Evolutionary conservation across 2,113 vertebrate genomes (phyloP), one percentile per base, ranked within the genome.

Genomic region (Cyprinodon brontotheroides): DNA sequence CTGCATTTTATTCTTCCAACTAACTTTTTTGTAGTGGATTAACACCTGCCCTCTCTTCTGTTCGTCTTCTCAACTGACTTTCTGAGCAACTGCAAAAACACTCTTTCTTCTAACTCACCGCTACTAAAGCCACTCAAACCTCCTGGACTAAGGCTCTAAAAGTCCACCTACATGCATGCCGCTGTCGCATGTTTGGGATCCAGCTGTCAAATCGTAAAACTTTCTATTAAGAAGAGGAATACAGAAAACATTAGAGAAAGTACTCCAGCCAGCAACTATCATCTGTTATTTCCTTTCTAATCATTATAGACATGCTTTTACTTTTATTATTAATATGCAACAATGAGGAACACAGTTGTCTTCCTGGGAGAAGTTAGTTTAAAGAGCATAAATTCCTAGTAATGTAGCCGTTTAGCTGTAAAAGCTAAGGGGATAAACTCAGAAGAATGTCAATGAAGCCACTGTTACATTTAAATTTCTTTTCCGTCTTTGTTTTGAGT

Each of bases 111-210:
- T 95, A 95, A 95, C 91, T 78, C 84, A 88, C 92, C 70, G 79
- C 92, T 94, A 90, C 91, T 94, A 91, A 88, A 92, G 84, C 85
- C 84, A 87, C 86, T 87, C 80, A 91, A 81, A 89, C 69, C 87
- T 90, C 89, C 88, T 91, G 94, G 93, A 94, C 92, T 87, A 89
- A 78, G 83, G 86, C 86, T 93, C 75, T 87, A 93, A 93, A 90
- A 95, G 91, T 78, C 82, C 73, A 89, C 91, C 94, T 94, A 85
- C 93, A 93, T 95, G 95, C 95, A 95, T 96, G 95, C 92, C 81
- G 77, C 78, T 86, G 86, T 92, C 94, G 95, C 95, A 95, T 94
- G 95, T 92, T 83, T 89, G 86, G 94, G 93, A 89, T 83, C 70
- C 82, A 91, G 77, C 89, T 91, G 89, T 91, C 84, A 87, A 88